A percentile compares a stretch with the other conserved stretches of the same genome.
Conservation (phyloP, 1,140 invertebrate genomes). For the Calycopis cecrops region DNA sequence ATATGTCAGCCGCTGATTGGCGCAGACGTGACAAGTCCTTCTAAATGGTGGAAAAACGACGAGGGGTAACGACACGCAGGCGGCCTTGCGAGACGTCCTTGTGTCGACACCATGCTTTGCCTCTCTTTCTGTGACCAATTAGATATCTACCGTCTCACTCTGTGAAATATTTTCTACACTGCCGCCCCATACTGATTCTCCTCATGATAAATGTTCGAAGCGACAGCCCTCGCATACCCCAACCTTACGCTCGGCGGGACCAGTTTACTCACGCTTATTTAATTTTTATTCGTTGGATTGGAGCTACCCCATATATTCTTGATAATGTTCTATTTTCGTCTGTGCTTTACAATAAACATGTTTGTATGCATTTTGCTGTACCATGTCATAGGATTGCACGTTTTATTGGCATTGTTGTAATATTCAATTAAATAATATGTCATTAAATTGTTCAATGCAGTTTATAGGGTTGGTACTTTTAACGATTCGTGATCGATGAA, state of each 20-base stretch:
- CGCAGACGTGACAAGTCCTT: conserved; percentile 32
- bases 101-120: conserved; percentile 35
- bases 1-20: conserved; percentile 32
- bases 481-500: conserved; percentile 52
- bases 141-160: conserved; percentile 32
- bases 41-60: conserved; percentile 30
- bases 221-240: conserved; percentile 51
- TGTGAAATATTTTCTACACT: conserved; percentile 28
- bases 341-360: conserved; percentile 36
- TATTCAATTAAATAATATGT: conserved; percentile 35
- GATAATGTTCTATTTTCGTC: conserved; percentile 31
- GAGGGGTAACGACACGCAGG: conserved; percentile 44
- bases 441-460: conserved; percentile 35
- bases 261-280: conserved; percentile 46
- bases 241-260: conserved; percentile 40
- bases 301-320: conserved; percentile 36
- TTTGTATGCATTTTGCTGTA: conserved; percentile 38
- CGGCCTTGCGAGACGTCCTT: conserved; percentile 63
- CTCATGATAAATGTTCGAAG: conserved; percentile 55
- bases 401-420: conserved; percentile 50
- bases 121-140: conserved; percentile 26
- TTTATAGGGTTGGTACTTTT: conserved; percentile 35
- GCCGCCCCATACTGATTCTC: conserved; percentile 47
- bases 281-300: conserved; percentile 59
- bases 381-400: conserved; percentile 18